Percentiles rank a stretch among this genome's conserved stretches.
Evolutionary conservation across 2,888 invertebrate genomes (phyloP).

Genomic region (Thera britannica): DNA sequence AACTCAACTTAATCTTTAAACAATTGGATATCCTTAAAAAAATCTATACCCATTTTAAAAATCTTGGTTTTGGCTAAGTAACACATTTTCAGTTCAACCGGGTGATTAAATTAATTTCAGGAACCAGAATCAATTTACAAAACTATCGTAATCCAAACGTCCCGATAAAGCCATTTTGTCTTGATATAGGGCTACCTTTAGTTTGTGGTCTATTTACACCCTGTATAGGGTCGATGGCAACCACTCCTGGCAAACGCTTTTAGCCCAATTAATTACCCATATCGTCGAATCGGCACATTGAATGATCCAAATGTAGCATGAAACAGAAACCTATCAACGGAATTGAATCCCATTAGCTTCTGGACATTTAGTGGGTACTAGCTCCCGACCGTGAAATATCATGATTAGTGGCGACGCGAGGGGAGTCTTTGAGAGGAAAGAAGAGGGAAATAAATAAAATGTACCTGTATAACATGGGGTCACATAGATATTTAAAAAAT

Average conservation of each 20-base stretch:
- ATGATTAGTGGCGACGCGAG: conserved; percentile 55
- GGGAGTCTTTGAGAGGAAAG: neutral
- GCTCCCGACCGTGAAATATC: conserved; percentile 56
- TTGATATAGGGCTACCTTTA: neutral
- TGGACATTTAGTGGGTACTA: conserved; percentile 41
- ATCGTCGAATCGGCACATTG: neutral
- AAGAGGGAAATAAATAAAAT: no score
- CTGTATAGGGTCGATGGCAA: no score
- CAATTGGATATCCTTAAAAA: no score
- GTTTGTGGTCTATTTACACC: no score
- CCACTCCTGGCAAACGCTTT: neutral
- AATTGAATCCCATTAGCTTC: conserved; percentile 44
- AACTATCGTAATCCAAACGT: neutral
- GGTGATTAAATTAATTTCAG: no score
- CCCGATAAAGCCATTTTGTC: neutral
- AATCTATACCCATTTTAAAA: no score
- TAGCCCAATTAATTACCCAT: conserved; percentile 2
- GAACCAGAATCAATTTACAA: neutral
- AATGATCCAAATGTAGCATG: conserved; percentile 5
- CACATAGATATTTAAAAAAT: no score
- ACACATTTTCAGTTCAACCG: no score
- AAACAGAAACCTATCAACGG: conserved; percentile 36
- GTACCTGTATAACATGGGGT: no score
- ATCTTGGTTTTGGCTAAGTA: no score
- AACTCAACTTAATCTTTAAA: no score